These are phyloP conservation scores for Gasterosteus nipponicus DNA, from an alignment of 2,113 vertebrate species.

Conservation along the genomic window DNA sequence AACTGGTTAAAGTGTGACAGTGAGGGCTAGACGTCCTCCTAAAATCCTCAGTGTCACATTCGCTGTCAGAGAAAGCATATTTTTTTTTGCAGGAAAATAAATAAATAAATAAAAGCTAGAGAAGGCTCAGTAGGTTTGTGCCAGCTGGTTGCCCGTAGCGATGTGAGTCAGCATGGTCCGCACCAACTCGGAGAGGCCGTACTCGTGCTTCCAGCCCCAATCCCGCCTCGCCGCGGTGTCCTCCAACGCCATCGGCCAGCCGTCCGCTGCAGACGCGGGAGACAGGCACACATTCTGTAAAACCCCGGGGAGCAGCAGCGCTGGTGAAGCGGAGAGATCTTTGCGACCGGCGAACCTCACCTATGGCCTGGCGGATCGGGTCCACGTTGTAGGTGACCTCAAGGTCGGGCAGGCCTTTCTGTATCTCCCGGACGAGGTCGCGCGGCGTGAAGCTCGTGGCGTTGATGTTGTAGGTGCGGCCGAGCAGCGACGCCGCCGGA, in stretches of 20 bases:
- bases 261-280: conserved; percentile 81
- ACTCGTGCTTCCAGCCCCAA: conserved; percentile 92
- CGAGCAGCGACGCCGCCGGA: conserved; percentile 78
- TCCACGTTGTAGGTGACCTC: conserved; percentile 86
- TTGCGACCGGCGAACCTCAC: conserved; percentile 69
- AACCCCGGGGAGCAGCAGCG: not conserved
- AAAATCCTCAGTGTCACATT: not conserved
- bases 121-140: conserved; percentile 27
- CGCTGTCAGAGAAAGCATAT: not conserved
- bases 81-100: not conserved
- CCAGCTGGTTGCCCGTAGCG: conserved; percentile 9
- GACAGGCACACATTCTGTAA: not conserved
- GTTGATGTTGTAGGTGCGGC: conserved; percentile 91
- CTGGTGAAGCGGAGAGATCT: not conserved
- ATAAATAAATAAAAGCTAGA: not conserved
- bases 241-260: conserved; percentile 92
- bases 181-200: conserved; percentile 88
- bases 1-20: not conserved
- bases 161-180: conserved; percentile 83
- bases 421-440: conserved; percentile 85
- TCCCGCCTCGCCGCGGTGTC: conserved; percentile 88
- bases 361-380: conserved; percentile 86
- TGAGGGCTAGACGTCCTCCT: not conserved
- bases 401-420: conserved; percentile 87
- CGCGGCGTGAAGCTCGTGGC: conserved; percentile 92